Conservation (phyloP, 2,797 vertebrate species). For the Antennarius maculatus region DNA sequence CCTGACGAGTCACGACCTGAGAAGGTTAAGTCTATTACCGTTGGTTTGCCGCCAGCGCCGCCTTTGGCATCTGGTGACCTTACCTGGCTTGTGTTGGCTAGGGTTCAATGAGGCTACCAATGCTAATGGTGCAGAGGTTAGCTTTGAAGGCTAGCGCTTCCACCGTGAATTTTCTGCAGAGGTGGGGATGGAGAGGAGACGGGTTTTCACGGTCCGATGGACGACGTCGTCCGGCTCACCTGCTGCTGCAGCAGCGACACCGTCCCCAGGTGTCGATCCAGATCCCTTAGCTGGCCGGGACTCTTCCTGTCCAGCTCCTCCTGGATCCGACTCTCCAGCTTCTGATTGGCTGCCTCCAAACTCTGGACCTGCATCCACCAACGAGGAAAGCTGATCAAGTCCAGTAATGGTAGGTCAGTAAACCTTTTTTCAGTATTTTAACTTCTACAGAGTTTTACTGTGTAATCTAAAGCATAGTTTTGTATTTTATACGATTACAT, state of each 20-base stretch:
- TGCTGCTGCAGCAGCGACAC: conserved; percentile 35
- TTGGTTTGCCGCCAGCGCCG: too few species aligned
- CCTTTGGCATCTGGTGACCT: too few species aligned
- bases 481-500: not conserved
- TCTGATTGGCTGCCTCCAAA: conserved; percentile 80
- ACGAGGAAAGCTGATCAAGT: conserved; percentile 4
- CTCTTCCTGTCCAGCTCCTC: conserved; percentile 61
- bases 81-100: too few species aligned
- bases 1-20: too few species aligned
- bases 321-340: conserved; percentile 81
- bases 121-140: too few species aligned
- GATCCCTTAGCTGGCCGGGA: conserved; percentile 16
- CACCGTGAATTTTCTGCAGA: too few species aligned
- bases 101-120: too few species aligned
- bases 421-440: not conserved
- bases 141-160: too few species aligned
- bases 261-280: conserved; percentile 31
- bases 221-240: conserved; percentile 20
- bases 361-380: conserved; percentile 44
- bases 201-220: too few species aligned
- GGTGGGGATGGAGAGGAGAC: too few species aligned
- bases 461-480: not conserved
- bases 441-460: not conserved
- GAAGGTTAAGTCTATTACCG: too few species aligned
- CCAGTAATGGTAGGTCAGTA: not conserved